Evolutionary conservation across 2,888 invertebrate genomes (phyloP).

Genomic region (Seira musarum): DNA sequence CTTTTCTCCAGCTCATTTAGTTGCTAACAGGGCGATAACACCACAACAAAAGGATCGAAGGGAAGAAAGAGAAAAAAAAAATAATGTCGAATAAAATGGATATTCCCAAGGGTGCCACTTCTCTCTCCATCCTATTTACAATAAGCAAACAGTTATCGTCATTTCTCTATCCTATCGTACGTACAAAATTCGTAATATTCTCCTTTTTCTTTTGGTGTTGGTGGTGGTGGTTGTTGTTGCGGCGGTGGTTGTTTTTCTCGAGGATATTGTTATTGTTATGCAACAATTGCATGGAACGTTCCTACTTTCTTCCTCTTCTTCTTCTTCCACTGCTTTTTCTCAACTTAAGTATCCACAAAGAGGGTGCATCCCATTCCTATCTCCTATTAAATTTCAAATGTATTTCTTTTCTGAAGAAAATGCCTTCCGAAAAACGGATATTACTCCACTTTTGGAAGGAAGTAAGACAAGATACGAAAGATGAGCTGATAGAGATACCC

Average conservation of each 20-base stretch:
- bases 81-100: constrained; percentile 45
- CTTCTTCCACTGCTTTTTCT: background rate
- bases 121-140: constrained; percentile 31
- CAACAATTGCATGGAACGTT: background rate
- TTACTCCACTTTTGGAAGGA: background rate
- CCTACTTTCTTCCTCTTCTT: background rate
- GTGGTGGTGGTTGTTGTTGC: background rate
- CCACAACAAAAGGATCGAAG: constrained; percentile 51
- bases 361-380: too few relatives aligned
- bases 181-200: background rate
- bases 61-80: constrained; percentile 14
- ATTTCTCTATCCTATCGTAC: background rate
- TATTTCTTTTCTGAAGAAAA: background rate
- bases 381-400: too few relatives aligned
- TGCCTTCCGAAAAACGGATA: constrained; percentile 13
- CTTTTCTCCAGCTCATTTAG: constrained; percentile 56
- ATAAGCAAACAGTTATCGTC: constrained; percentile 35
- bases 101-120: constrained; percentile 53
- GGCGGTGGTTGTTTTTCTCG: background rate
- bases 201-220: background rate
- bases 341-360: too few relatives aligned
- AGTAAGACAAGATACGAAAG: constrained; percentile 5
- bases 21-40: constrained; percentile 58
- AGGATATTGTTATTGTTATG: background rate
- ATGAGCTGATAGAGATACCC: constrained; percentile 38